Base-by-base conservation (phyloP, 2,113 vertebrate species). In the Chascanopsetta lugubris region DNA sequence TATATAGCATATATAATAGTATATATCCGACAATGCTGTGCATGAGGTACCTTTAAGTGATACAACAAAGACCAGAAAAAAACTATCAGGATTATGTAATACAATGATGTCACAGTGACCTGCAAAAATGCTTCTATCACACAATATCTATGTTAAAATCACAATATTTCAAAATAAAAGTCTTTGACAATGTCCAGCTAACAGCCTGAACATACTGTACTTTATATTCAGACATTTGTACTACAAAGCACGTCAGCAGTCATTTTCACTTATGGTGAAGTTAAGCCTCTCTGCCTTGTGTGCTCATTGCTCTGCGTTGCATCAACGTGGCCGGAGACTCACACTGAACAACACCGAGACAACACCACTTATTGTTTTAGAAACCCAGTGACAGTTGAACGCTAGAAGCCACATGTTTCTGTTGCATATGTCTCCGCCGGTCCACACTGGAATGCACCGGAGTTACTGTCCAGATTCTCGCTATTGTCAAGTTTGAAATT, bases 401-500 rank as follows among this genome's bases (percentile, higher is more conserved):
- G 27, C 43, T 47, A 32, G 26, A 18, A 61, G 17, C 6, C 3
- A 10, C n/a, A 3, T 49, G 43, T 43, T 50, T 50, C 20, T 1
- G 6, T n/a, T 48, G 53, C 22, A 65, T 24, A 54, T 36, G 20
- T 67, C 46, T 75, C 38, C 29, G 40, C 18, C 61, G 46, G 61
- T 53, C 22, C 27, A 30, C 36, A n/a, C 17, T 48, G 29, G 38
- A 42, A 42, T 42, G 38, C 38, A 17, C 5, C 17, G 17, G 65
- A 36, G 12, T 61, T 47, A 40, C 15, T 61, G 43, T 62, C 20
- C 54, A 59, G 21, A 65, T 56, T 63, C 24, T 50, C 64, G 32
- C 34, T 42, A 42, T 62, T 3, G 4, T 38, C 17, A 48, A 58
- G 21, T 57, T 45, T 32, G 29, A 67, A 71, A 59, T 55, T 47